A percentile compares a stretch with the other conserved stretches of the same genome.
These are phyloP conservation scores for Palaemon carinicauda DNA, from an alignment of 1,140 invertebrate genomes.

Conservation along the genomic window DNA sequence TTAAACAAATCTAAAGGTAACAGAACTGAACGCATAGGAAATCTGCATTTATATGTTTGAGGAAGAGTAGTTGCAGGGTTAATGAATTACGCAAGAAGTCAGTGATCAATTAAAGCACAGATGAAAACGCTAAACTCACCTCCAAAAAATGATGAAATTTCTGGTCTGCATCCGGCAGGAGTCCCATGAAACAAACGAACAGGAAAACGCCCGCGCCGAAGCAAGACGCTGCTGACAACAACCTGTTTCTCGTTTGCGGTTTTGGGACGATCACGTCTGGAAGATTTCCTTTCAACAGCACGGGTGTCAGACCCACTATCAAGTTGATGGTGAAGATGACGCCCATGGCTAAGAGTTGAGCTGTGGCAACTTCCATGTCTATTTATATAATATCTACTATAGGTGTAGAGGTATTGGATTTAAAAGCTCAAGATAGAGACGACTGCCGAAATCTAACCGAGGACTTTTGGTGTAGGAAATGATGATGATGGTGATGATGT, in stretches of 20 bases:
- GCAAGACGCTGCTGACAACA: conserved; percentile 53
- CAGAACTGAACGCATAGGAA: too few relatives aligned
- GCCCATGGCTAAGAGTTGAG: conserved; percentile 52
- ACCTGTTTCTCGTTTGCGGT: not conserved
- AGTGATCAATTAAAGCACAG: too few relatives aligned
- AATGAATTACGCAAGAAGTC: too few relatives aligned
- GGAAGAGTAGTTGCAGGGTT: too few relatives aligned
- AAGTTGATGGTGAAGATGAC: conserved; percentile 49
- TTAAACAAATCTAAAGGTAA: too few relatives aligned
- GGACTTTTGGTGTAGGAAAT: too few relatives aligned
- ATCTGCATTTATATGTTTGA: too few relatives aligned
- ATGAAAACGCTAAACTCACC: conserved; percentile 6
- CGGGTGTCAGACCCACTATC: conserved; percentile 39
- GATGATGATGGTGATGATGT: too few relatives aligned
- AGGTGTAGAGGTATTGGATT: too few relatives aligned
- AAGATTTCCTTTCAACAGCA: not conserved
- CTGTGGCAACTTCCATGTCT: conserved; percentile 35
- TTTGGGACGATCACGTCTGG: not conserved
- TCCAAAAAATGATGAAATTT: conserved; percentile 56
- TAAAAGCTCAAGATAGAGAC: too few relatives aligned
- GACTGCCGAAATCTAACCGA: too few relatives aligned
- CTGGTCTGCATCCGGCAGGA: conserved; percentile 53
- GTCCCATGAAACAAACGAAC: conserved; percentile 59
- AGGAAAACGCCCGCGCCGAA: conserved; percentile 58
- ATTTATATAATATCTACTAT: too few relatives aligned